Evolutionary conservation across 2,888 invertebrate genomes (phyloP).

Genomic region (Xanthia icteritia): DNA sequence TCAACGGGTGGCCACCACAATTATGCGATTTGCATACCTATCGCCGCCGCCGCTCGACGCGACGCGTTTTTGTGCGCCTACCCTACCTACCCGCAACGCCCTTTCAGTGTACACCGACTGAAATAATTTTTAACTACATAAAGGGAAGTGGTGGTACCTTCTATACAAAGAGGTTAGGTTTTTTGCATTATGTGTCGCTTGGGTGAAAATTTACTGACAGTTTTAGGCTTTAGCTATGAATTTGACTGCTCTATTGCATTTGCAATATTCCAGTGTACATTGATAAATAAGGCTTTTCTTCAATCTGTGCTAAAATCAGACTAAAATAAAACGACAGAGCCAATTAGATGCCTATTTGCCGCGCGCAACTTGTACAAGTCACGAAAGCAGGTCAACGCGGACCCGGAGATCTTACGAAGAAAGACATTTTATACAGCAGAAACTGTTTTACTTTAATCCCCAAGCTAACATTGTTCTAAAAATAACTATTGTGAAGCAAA

Average conservation of each 20-base stretch:
- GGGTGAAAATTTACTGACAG: neutral
- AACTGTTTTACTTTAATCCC: conserved; percentile 20
- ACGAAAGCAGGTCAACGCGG: conserved; percentile 46
- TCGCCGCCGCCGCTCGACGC: conserved; percentile 69
- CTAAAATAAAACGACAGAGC: conserved; percentile 15
- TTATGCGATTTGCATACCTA: conserved; percentile 83
- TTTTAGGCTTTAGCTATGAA: neutral
- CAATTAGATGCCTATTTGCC: conserved; percentile 41
- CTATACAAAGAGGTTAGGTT: conserved; percentile 22
- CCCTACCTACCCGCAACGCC: conserved; percentile 62
- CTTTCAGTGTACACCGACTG: conserved; percentile 60
- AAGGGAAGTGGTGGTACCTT: conserved; percentile 39
- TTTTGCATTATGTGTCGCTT: conserved; percentile 4
- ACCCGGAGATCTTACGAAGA: conserved; percentile 22
- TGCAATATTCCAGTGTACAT: neutral
- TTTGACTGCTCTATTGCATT: neutral
- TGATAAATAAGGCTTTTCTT: neutral
- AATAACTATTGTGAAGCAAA: conserved; percentile 31
- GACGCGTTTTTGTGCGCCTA: conserved; percentile 61
- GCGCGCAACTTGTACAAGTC: conserved; percentile 21
- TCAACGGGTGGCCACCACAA: conserved; percentile 72
- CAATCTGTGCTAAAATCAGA: neutral
- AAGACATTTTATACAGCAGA: conserved; percentile 15
- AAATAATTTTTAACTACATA: conserved; percentile 62
- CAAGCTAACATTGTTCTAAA: conserved; percentile 27